Base-by-base conservation (phyloP, 2,888 invertebrate genomes). In the Caenorhabditis sp. region DNA sequence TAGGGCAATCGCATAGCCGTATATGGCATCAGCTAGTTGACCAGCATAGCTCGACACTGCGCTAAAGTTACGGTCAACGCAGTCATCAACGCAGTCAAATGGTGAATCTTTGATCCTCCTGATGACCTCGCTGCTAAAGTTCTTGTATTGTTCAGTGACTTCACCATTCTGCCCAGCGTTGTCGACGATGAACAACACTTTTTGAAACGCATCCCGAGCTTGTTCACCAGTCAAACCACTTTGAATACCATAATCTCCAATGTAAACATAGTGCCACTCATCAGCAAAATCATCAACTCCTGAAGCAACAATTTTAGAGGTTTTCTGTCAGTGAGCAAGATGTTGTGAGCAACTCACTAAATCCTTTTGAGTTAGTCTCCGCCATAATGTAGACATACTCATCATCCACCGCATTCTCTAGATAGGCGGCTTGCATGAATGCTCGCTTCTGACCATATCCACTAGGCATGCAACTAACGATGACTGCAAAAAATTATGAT, bases 101-200 rank as follows among this genome's bases (percentile, higher is more conserved):
- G 84, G 84, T 10, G 78, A 68, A n/a, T 74, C 67, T 25, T 69
- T 73, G 71, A 80, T 82, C 43, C 79, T 61, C 5, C 59, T 43
- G 7, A 81, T 73, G 1, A 83, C 78, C 57, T 79, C 65, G 26
- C 73, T 67, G 14, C 78, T 79, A 57, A 84, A 83, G 31, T 70
- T 65, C 27, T 66, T 56, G 63, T 75, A 74, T 17, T 67, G 64
- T 8, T 70, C 71, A 25, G 70, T 64, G 14, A 70, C 69, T 27
- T 67, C 67, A 5, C 64, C 60, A 21, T 71, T 60, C 60, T 59
- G 59, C 59, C 73, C 73, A 69, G 69, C 69, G 23, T 69, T 73
- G 56, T 74, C 74, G 8, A 63, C 66, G 1, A 74, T 26, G 59
- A 70, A 74, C 21, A 74, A 43, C 0, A 74, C 23, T 25, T 63